A percentile compares a stretch with the other conserved stretches of the same genome.
Evolutionary conservation across 2,888 invertebrate genomes (phyloP).

Genomic region (Altica lythri): DNA sequence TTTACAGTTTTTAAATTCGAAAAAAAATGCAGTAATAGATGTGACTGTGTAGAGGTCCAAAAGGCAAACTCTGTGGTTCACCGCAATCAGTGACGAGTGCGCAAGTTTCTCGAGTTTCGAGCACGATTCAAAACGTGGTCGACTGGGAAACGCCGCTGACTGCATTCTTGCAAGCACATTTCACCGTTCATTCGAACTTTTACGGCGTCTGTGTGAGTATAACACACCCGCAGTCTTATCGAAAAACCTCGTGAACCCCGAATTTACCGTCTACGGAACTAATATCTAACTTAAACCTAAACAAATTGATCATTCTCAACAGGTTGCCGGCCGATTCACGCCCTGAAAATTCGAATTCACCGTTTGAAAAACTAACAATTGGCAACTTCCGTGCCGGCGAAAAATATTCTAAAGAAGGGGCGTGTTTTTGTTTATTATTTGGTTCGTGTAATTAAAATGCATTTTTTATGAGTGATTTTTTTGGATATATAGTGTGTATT

Average conservation of each 20-base stretch:
- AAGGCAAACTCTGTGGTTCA: constrained; percentile 1
- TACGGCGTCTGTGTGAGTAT: constrained; percentile 2
- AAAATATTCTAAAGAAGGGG: constrained; percentile 16
- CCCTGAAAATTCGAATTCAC: constrained; percentile 17
- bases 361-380: constrained; percentile 5
- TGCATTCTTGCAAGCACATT: constrained; percentile 20
- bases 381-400: constrained; percentile 3
- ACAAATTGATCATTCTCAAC: constrained; percentile 25
- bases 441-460: constrained; percentile 1
- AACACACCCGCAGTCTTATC: background rate
- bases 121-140: constrained; percentile 22
- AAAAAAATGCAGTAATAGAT: too few relatives aligned
- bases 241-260: constrained; percentile 6
- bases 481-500: constrained; percentile 1
- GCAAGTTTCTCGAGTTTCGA: constrained; percentile 17
- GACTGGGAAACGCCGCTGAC: constrained; percentile 17
- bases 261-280: constrained; percentile 5
- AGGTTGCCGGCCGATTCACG: constrained; percentile 30
- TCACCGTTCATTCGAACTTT: constrained; percentile 12
- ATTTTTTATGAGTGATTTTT: constrained; percentile 14
- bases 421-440: constrained; percentile 20
- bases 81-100: background rate
- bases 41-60: too few relatives aligned
- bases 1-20: too few relatives aligned
- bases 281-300: background rate